A percentile compares a stretch with the other conserved stretches of the same genome.
phyloP scores from a whole-genome alignment of 2,797 vertebrate species.

The Todus mexicanus region DNA sequence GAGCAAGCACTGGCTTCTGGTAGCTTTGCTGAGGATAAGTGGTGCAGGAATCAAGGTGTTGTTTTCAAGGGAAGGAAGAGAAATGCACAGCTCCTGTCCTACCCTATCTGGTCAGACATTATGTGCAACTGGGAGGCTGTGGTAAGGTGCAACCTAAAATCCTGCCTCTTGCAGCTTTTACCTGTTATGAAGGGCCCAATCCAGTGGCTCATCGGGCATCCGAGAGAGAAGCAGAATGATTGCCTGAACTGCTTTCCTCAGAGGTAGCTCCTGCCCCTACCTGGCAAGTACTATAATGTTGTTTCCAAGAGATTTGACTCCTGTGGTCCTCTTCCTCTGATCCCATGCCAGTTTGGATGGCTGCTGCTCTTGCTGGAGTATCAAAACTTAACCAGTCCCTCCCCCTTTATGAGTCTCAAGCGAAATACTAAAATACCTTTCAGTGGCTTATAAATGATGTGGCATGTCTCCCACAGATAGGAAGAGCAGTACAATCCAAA shows the following conservation, averaged over 20 bases:
- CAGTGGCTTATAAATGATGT: background rate
- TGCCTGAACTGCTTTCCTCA: background rate
- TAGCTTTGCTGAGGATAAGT: background rate
- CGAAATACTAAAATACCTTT: background rate
- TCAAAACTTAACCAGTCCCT: background rate
- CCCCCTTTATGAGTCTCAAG: background rate
- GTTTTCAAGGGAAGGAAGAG: background rate
- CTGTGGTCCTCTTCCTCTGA: background rate
- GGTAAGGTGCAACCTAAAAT: background rate
- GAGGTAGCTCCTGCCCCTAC: background rate
- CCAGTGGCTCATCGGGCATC: background rate
- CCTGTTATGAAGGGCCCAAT: background rate
- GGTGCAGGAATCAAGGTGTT: background rate
- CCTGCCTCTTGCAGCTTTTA: background rate
- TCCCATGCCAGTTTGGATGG: background rate
- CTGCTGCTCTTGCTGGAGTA: background rate
- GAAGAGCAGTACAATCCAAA: background rate
- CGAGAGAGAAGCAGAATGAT: background rate
- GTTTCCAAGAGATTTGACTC: background rate
- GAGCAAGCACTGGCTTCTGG: background rate
- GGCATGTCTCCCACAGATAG: background rate
- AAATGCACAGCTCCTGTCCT: background rate
- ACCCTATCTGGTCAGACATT: background rate
- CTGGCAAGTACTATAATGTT: background rate
- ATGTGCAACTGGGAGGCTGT: background rate